Conservation (phyloP, 2,113 vertebrate species). For the Otolemur garnettii region DNA sequence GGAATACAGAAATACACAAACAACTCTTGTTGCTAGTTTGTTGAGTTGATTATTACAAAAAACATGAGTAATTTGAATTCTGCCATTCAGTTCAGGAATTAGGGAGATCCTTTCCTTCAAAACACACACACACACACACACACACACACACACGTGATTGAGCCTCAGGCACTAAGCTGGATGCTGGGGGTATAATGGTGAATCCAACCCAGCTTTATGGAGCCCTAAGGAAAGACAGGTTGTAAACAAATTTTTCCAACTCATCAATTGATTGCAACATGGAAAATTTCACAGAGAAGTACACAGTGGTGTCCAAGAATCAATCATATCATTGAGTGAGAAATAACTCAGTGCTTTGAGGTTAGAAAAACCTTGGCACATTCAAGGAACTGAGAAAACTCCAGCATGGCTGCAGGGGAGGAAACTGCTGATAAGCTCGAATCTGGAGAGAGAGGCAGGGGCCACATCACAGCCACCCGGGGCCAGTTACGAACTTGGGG, state of each 20-base stretch:
- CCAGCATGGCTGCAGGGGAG: background rate
- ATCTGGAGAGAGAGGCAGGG: background rate
- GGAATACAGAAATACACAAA: background rate
- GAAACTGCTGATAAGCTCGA: rapidly evolving
- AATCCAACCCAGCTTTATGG: background rate
- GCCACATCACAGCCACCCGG: too few relatives aligned
- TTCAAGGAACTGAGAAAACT: background rate
- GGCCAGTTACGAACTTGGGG: background rate
- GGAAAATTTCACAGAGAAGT: background rate
- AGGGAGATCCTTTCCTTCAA: background rate
- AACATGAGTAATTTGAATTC: constrained; percentile 36
- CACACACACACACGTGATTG: too few relatives aligned
- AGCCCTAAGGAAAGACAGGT: background rate
- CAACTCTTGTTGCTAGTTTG: background rate
- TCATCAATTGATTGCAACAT: background rate
- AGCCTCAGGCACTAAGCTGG: background rate
- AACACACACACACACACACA: background rate
- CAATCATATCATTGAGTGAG: background rate
- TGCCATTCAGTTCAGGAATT: background rate
- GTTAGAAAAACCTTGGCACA: background rate
- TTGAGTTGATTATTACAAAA: background rate
- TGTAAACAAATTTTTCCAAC: constrained; percentile 10
- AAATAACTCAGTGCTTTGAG: background rate
- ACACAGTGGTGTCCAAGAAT: background rate
- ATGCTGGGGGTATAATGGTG: background rate